phyloP scores from a whole-genome alignment of 2,797 vertebrate genomes.

The Columba guinea region DNA sequence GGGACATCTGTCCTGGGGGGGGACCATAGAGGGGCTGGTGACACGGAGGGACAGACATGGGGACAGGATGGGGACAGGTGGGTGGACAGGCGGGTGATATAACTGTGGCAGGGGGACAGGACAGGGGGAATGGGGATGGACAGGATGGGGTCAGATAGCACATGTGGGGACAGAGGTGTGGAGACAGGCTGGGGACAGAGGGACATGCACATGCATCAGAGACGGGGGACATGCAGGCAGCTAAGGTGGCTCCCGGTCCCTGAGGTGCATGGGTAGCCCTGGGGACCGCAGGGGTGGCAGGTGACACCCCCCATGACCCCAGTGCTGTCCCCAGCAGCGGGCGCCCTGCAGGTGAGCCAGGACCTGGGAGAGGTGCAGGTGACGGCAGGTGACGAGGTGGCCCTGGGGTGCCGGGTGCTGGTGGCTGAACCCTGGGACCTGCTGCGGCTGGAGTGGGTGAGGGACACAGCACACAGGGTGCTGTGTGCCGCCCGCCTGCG shows the following conservation, averaged over 20 bases:
- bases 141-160: not conserved
- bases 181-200: not conserved
- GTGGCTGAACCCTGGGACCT: not conserved
- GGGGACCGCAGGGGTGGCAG: not conserved
- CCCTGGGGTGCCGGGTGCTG: not conserved
- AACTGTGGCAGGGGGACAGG: not conserved
- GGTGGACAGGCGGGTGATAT: not conserved
- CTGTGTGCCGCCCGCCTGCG: not conserved
- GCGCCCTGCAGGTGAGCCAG: not conserved
- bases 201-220: accelerated
- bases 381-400: not conserved
- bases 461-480: accelerated
- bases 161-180: not conserved
- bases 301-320: not conserved
- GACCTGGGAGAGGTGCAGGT: accelerated
- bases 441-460: not conserved
- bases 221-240: no score
- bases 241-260: no score
- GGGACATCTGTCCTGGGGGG: not conserved
- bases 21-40: not conserved
- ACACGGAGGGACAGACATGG: not conserved
- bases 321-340: accelerated
- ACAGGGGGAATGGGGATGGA: not conserved
- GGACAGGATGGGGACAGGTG: not conserved
- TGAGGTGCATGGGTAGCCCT: not conserved